Base-by-base conservation (phyloP, 2,113 vertebrate genomes). In the Epinephelus lanceolatus region DNA sequence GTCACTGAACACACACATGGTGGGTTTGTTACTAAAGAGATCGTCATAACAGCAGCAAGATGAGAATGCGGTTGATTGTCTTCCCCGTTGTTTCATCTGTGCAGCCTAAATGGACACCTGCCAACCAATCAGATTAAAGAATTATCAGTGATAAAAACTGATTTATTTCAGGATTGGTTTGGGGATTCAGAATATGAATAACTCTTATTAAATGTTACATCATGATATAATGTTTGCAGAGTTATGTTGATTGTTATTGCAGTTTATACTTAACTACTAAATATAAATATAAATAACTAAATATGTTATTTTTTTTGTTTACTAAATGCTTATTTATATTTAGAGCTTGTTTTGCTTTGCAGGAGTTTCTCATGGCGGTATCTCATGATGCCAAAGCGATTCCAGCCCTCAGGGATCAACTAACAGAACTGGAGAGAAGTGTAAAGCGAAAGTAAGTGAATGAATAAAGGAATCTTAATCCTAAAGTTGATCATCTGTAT, bases 301-400 rank as follows among this genome's bases (percentile, higher is more conserved):
- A n/a, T n/a, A n/a, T n/a, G n/a, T n/a, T n/a, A n/a, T n/a, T n/a
- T n/a, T n/a, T 5, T 30, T 30, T 30, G 4, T 30, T 30, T 5
- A 30, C 30, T 30, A 30, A 30, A 30, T 5, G 33, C 33, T 37
- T 4, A 4, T 37, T 37, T 8, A 6, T 37, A 37, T 37, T 37
- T 37, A 37, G 33, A 37, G 33, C 33, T 37, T 45, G 17, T 47
- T 68, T 6, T 92, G 19, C 86, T 74, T 80, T 83, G 27, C 83
- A 99, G 98, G 97, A 99, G 89, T 97, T 99, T 94, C 96, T 97
- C 80, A 90, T 96, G 76, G 96, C 96, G 51, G 98, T 98, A 83
- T 97, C 97, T 80, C 96, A 97, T 90, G 98, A 99, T 90, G 96
- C 96, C 60, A 96, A 96, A 90, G 94, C 93, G 85, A 96, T 97